Evolutionary conservation across 2,113 vertebrate species (phyloP), one percentile per base, ranked within the genome.

Genomic region (Ophiodon elongatus): DNA sequence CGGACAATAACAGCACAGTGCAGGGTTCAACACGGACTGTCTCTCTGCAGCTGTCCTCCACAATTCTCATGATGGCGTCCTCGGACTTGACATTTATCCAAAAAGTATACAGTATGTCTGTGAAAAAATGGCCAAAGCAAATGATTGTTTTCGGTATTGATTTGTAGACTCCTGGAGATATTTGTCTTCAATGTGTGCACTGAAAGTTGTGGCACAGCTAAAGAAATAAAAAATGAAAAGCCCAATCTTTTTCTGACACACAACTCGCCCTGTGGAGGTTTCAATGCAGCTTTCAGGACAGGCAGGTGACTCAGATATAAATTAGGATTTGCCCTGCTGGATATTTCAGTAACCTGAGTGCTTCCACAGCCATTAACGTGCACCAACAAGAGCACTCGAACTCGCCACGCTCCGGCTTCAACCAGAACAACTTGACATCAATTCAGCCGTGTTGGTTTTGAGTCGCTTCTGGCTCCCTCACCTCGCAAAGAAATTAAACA

Each of bases 391-490:
- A 50, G 29, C 23, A 21, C 75, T 75, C 75, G 73, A 87, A 66
- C 73, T 78, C 47, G 11, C 52, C 33, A 21, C n/a, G 23, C 73
- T 65, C 14, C 77, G 17, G 62, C 76, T 62, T 45, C 27, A 65
- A 35, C 64, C 11, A 50, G 71, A 68, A 66, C 80, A 76, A 73
- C 89, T 73, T 83, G 79, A 90, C 86, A 85, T 83, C 10, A 4
- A 8, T 70, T 83, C 59, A 83, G 35, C 23, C 19, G 25, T 39
- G 54, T 72, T 41, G 68, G 15, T 43, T 54, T 19, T 37, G n/a
- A 43, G 25, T 29, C 0, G 4, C 29, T 23, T 62, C 62, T 69
- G 47, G 2, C 25, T 64, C 43, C 17, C n/a, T 50, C 50, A 4
- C 27, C 45, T 4, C 1, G 9, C n/a, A 19, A 37, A 27, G 4